Evolutionary conservation across 92 coral and sea anemone genomes (phyloP).

Genomic region (Chrysogorgia sp.): DNA sequence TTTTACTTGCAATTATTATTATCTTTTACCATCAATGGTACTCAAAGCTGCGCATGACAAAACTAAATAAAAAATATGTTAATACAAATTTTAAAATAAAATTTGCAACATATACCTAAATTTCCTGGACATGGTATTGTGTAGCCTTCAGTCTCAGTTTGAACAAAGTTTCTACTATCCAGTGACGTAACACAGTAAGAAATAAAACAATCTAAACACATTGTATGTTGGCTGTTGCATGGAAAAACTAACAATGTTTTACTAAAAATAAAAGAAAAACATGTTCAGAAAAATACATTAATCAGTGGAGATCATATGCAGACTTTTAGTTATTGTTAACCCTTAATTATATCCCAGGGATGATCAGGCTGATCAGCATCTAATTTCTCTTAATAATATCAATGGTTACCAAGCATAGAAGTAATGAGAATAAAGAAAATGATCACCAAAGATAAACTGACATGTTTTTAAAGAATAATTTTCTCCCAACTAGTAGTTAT

Average conservation of each 20-base stretch:
- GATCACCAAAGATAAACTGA: no score
- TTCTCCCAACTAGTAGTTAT: no score
- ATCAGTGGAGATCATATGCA: no score
- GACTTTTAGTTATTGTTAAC: no score
- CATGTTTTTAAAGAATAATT: no score
- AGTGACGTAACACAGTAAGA: slow-evolving; percentile 79
- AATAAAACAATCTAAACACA: slow-evolving; percentile 87
- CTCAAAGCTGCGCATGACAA: neutral
- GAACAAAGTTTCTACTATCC: slow-evolving; percentile 85
- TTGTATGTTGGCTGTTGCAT: slow-evolving; percentile 80
- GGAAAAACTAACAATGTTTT: slow-evolving; percentile 88
- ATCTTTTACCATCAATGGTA: neutral
- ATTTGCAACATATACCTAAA: slow-evolving; percentile 53
- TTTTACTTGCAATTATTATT: no score
- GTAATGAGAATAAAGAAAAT: no score
- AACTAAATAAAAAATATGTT: no score
- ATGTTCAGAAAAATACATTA: neutral
- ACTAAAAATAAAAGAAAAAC: slow-evolving; percentile 40
- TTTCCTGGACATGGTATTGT: slow-evolving; percentile 91
- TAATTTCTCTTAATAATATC: no score
- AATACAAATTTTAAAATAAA: neutral
- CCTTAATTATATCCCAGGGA: no score
- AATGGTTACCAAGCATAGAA: no score
- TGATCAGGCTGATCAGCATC: no score
- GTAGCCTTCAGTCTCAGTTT: slow-evolving; percentile 70